Conservation (phyloP, 2,888 invertebrate species). For the Coenonympha glycerion region DNA sequence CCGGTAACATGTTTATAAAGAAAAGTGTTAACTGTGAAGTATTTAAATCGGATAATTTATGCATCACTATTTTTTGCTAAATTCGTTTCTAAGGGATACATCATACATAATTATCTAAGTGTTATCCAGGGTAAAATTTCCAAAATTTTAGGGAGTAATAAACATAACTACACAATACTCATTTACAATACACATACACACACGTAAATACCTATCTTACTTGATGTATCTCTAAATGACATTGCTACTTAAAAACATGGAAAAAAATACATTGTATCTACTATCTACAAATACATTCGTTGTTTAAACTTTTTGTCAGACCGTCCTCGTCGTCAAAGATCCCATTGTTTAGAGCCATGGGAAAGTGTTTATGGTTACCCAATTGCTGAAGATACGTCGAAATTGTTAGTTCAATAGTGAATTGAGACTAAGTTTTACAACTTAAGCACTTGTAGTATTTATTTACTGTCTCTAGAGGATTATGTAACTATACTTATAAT, state of each 20-base stretch:
- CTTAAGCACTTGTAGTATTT: neutral
- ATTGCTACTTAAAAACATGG: neutral
- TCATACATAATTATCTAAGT: too few relatives aligned
- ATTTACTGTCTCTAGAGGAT: too few relatives aligned
- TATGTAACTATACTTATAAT: too few relatives aligned
- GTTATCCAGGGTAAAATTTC: too few relatives aligned
- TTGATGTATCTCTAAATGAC: neutral
- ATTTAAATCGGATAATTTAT: neutral
- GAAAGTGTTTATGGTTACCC: conserved; percentile 13
- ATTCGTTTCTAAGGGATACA: too few relatives aligned
- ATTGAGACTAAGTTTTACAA: conserved; percentile 1
- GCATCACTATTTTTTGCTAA: too few relatives aligned
- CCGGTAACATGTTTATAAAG: neutral
- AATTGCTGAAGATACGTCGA: conserved; percentile 1
- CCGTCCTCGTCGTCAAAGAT: conserved; percentile 7
- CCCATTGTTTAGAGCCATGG: conserved; percentile 13
- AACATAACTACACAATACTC: too few relatives aligned
- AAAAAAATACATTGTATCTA: conserved; percentile 1
- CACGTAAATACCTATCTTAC: neutral
- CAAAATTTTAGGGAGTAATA: too few relatives aligned
- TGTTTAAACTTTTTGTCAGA: conserved; percentile 13
- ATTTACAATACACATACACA: too few relatives aligned
- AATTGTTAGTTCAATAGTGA: conserved; percentile 1
- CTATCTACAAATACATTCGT: conserved; percentile 4
- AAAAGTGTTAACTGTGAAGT: neutral